Base-by-base conservation (phyloP, 2,113 vertebrate genomes). In the Oreochromis spilurus region DNA sequence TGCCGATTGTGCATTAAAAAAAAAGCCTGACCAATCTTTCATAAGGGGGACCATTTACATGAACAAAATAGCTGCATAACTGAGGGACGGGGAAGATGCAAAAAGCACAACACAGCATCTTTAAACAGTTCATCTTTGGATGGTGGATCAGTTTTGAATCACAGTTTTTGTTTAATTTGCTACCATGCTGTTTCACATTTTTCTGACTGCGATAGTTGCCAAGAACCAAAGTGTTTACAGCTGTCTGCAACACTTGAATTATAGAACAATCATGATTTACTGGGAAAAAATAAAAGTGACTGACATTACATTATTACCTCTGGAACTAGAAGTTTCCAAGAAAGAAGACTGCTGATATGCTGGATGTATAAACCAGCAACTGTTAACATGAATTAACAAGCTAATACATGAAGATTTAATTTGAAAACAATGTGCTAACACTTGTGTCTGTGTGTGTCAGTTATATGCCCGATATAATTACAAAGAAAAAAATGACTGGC, bases 351-450 rank as follows among this genome's bases (percentile, higher is more conserved):
- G 16, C 2, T 50, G 70, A n/a, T 31, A 5, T 52, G 72, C 45
- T 52, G 72, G 72, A 52, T 50, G 45, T 6, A 77, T 52, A n/a
- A 77, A 34, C 72, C n/a, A 52, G 72, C 45, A 77, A 5, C 72
- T 52, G 45, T 19, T 77, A 52, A 77, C 72, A 77, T 34, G 72
- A 77, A 77, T 77, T 77, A 77, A 77, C 72, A 77, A 77, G 45
- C 72, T 77, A 77, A 77, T 77, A 52, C 72, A 77, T 77, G 72
- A 77, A 34, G 72, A 52, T 34, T 52, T 77, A 31, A 52, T 77
- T 77, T 34, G 17, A 77, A 34, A 31, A 52, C 31, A 9, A 1
- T 31, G 4, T 4, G 45, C 16, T 52, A 77, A 77, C 72, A 52
- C 10, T 19, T 77, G 17, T 77, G 72, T n/a, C 4, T 48, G 10